These are phyloP conservation scores for Drosophila paucipuncta DNA, from an alignment of 2,888 invertebrate species.

Conservation along the genomic window DNA sequence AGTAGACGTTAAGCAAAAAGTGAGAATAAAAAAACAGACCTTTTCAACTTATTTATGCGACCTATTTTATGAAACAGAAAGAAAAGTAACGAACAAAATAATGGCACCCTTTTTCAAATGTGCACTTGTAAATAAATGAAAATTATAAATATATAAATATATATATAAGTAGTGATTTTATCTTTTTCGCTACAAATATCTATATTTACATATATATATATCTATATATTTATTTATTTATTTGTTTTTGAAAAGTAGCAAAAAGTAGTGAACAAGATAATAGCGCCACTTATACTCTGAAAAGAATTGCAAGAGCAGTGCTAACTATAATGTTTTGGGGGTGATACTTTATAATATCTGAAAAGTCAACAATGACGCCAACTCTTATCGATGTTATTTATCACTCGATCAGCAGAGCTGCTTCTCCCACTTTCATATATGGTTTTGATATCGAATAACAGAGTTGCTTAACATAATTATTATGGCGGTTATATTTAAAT, in stretches of 20 bases:
- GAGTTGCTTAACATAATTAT: neutral
- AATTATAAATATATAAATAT: neutral
- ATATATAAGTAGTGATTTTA: neutral
- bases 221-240: neutral
- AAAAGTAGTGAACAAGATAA: neutral
- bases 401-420: slow-evolving; percentile 1
- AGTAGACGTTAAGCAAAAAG: neutral
- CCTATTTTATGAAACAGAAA: neutral
- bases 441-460: neutral
- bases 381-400: neutral
- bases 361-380: neutral
- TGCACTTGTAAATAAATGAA: neutral
- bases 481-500: neutral
- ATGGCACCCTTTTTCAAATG: neutral
- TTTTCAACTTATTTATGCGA: neutral
- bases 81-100: neutral
- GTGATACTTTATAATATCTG: neutral
- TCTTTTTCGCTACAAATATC: neutral
- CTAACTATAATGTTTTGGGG: neutral
- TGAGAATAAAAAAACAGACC: neutral
- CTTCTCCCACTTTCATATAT: neutral
- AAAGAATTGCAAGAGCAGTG: neutral
- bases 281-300: too few species aligned
- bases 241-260: neutral
- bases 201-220: neutral